Base-by-base conservation (phyloP, 2,888 invertebrate species). In the Amorpha juglandis region DNA sequence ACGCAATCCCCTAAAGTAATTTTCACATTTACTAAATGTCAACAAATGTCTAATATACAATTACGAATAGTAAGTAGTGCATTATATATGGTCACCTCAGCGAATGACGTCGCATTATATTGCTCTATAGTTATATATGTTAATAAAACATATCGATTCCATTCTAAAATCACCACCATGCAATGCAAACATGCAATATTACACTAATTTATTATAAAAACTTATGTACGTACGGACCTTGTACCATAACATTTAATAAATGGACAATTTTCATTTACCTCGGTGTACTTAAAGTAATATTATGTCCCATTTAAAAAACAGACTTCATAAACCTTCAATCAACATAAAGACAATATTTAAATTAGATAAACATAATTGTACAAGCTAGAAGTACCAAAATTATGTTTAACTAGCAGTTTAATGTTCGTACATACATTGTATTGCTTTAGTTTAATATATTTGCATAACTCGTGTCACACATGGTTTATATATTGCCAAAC, bases 81-180 rank as follows among this genome's bases (percentile, higher is more conserved):
- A 58, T 38, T 42, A 58, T 58, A 58, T 58, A 21, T 42, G 21
- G 42, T 58, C 42, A 58, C 58, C 38, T 58, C 58, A 58, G 58
- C 42, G 58, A 58, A 58, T 58, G 58, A 58, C 58, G 58, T 58
- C 58, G 58, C 58, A 58, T 45, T 38, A 48, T 47, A 48, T 63
- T 48, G 45, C n/a, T 47, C 21, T 48, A 33, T 47, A 63, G 35
- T 48, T 64, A 48, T 47, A 55, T 48, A 58, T 48, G 50, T 63
- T 68, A 68, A 67, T 72, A 52, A 70, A 70, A 72, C 67, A 76
- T 69, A 69, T 72, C 68, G 85, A 88, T 84, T 84, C 83, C 86
- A 89, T 85, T 86, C 85, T 78, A 71, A 78, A 81, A 80, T 82
- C 76, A 78, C 86, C 81, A 86, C 78, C 91, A 92, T 91, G 92